Evolutionary conservation across 1,140 invertebrate species (phyloP).

Genomic region (Drosophila sp.): DNA sequence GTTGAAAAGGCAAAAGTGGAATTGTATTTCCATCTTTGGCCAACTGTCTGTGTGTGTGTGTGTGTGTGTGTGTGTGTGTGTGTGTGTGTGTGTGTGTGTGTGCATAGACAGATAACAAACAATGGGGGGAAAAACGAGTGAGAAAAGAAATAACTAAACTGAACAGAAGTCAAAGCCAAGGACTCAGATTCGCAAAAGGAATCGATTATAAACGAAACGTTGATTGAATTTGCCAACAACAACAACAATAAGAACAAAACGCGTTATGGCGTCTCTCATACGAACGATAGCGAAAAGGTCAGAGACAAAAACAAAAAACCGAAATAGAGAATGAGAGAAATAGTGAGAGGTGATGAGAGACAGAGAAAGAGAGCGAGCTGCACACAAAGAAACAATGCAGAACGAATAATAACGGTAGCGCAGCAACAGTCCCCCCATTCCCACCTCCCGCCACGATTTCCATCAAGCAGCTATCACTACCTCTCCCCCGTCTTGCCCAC

Average conservation of each 20-base stretch:
- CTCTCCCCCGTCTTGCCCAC: conserved; percentile 26
- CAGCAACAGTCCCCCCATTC: conserved; percentile 26
- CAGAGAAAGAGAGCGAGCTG: conserved; percentile 5
- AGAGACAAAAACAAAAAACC: background rate
- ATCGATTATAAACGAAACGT: conserved; percentile 72
- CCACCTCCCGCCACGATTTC: conserved; percentile 42
- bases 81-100: conserved; percentile 24
- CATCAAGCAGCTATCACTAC: conserved; percentile 26
- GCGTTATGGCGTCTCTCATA: conserved; percentile 36
- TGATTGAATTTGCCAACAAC: conserved; percentile 73
- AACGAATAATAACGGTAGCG: conserved; percentile 26
- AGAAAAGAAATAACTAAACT: conserved; percentile 8
- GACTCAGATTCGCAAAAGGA: conserved; percentile 43
- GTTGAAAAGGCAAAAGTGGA: conserved; percentile 20
- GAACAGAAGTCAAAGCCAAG: conserved; percentile 25
- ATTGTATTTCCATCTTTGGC: conserved; percentile 1
- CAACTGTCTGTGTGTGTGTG: conserved; percentile 11
- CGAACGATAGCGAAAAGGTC: conserved; percentile 4
- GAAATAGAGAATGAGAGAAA: conserved; percentile 1
- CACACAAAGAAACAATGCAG: conserved; percentile 57
- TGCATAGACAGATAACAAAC: conserved; percentile 35
- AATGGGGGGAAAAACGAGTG: background rate
- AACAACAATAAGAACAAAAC: conserved; percentile 25
- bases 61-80: conserved; percentile 13
- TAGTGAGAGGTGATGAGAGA: background rate